Percentiles rank a stretch among this genome's conserved stretches.
Evolutionary conservation across 2,797 vertebrate genomes (phyloP).

Genomic region (Bradypus variegatus): DNA sequence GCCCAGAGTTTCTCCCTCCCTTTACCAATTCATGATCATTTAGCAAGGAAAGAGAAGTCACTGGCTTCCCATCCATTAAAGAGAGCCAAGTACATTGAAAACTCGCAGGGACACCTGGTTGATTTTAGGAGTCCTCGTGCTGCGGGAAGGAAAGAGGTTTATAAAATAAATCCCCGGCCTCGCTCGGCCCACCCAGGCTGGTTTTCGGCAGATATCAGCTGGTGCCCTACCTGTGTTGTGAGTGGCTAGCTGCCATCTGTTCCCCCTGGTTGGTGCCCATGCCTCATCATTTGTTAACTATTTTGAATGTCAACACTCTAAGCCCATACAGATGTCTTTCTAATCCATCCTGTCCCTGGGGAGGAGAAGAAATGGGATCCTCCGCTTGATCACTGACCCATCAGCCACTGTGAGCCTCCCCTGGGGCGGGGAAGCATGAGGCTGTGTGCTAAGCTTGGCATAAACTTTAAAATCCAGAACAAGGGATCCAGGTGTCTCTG

Average conservation of each 20-base stretch:
- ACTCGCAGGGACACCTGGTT: background rate
- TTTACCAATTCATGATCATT: background rate
- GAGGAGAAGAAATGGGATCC: background rate
- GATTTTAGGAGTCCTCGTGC: background rate
- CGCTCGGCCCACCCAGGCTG: background rate
- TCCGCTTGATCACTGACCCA: background rate
- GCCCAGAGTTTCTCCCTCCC: background rate
- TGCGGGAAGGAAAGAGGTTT: background rate
- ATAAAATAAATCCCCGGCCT: background rate
- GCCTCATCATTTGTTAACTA: background rate
- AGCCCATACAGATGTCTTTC: background rate
- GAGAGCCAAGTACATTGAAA: background rate
- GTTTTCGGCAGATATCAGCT: background rate
- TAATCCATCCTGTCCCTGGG: background rate
- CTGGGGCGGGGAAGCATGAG: background rate
- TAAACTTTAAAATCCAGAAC: background rate
- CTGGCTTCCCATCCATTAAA: background rate
- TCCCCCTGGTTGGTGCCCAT: background rate
- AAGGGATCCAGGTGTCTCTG: background rate
- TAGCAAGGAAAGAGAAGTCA: background rate
- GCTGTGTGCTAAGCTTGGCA: background rate
- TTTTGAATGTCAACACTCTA: background rate
- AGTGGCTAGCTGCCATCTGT: background rate
- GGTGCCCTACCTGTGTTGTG: too few species aligned
- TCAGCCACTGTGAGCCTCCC: background rate